Base-by-base conservation (phyloP, 2,888 invertebrate species). In the Diplolepis rosae region DNA sequence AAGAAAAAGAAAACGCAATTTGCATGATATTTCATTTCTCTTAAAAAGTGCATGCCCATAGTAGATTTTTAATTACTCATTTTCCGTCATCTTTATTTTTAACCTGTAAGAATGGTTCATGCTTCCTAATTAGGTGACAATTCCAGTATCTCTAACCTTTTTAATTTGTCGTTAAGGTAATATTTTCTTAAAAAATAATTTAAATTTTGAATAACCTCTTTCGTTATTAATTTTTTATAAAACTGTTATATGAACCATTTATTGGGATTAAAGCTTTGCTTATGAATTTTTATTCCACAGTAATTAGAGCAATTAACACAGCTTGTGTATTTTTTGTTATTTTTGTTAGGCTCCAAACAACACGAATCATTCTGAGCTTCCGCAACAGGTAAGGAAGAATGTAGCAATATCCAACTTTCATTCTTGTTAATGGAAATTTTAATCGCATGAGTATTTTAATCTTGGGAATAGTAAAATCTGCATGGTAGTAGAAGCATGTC, bases 251-350 rank as follows among this genome's bases (percentile, higher is more conserved):
- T 9, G 32, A 7, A 32, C 11, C 9, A 9, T 32, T 32, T 7
- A 7, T 32, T 32, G 11, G n/a, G n/a, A 32, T 32, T 9, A 32
- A 32, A 32, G 11, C 32, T 91, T 93, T 78, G 91, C 92, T 45
- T 92, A 92, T n/a, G n/a, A n/a, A 81, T 94, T 94, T 77, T 88
- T 92, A 90, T 93, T 94, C 82, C 90, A 91, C 89, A 78, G 71
- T 77, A 73, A 79, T 78, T 82, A 80, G 77, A 73, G 73, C 79
- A 77, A 83, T 80, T 79, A 83, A 83, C 77, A 77, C 80, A 81
- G 84, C 82, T 82, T 85, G 80, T 85, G 83, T 82, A 83, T 79
- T 73, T 75, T 79, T 78, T 83, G 75, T 81, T 82, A 75, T 76
- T 75, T 74, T 81, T 81, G 78, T 76, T 83, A 87, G 86, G 77